A percentile compares a stretch with the other conserved stretches of the same genome.
phyloP scores from a whole-genome alignment of 35 echinoderm and acorn worm species.

The Diadema setosum region DNA sequence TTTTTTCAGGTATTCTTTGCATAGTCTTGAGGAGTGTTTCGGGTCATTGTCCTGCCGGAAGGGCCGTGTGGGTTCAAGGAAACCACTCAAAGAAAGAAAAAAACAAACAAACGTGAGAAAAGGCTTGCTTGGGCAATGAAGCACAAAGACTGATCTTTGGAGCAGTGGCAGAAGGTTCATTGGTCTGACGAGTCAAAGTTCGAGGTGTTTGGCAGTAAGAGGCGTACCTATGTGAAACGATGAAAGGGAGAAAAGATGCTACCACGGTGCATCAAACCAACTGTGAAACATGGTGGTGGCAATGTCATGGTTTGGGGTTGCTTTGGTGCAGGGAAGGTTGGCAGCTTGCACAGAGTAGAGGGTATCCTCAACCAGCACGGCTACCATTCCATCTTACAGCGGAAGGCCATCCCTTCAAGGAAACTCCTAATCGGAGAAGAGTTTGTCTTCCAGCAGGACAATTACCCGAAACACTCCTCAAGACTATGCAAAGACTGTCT shows the following conservation, averaged over 20 bases:
- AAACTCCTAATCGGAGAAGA: neutral
- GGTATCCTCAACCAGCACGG: neutral
- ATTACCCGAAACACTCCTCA: too few species aligned
- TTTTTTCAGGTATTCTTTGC: too few species aligned
- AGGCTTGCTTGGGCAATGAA: neutral
- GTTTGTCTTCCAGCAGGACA: neutral
- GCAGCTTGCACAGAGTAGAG: neutral
- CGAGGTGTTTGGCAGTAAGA: neutral
- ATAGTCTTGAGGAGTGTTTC: too few species aligned
- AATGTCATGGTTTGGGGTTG: neutral
- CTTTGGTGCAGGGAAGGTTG: neutral
- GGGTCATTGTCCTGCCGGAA: too few species aligned
- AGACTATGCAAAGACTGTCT: too few species aligned
- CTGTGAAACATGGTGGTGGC: neutral
- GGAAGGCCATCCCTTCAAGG: neutral
- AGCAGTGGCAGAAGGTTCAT: neutral
- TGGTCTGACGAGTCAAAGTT: neutral
- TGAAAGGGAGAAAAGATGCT: neutral
- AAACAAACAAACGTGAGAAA: neutral
- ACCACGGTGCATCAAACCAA: neutral
- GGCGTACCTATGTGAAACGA: neutral
- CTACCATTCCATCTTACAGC: neutral
- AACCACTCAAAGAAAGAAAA: neutral
- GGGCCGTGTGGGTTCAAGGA: neutral
- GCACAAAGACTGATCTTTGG: neutral